Conservation (phyloP, 2,113 vertebrate genomes). For the Phyllostomus discolor region DNA sequence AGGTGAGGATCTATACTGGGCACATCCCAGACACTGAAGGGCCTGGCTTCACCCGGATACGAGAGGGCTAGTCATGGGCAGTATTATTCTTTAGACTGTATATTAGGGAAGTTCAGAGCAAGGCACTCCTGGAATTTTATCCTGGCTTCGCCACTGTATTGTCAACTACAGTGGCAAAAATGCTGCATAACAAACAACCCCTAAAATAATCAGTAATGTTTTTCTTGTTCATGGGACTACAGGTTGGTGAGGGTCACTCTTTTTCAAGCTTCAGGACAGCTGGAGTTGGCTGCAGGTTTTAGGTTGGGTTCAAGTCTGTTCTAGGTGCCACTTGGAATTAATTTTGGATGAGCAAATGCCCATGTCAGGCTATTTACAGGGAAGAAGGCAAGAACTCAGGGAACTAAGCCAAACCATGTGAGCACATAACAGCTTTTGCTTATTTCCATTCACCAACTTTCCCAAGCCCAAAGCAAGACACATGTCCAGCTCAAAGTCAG, state of each 20-base stretch:
- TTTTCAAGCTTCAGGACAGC: neutral
- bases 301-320: neutral
- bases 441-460: neutral
- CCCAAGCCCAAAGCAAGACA: neutral
- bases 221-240: neutral
- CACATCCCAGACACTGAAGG: neutral
- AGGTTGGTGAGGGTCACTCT: neutral
- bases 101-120: neutral
- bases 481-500: neutral
- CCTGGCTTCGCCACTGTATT: neutral
- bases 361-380: neutral
- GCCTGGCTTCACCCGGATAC: neutral
- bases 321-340: neutral
- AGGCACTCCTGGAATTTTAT: neutral
- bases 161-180: neutral
- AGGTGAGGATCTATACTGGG: neutral
- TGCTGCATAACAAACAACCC: neutral
- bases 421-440: neutral
- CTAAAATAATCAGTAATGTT: neutral
- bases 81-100: fast-evolving
- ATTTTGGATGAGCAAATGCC: neutral
- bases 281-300: neutral
- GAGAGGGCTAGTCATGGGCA: neutral
- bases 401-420: neutral
- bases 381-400: neutral